Conservation (phyloP, 2,797 vertebrate species). For the Sebastes cheni region DNA sequence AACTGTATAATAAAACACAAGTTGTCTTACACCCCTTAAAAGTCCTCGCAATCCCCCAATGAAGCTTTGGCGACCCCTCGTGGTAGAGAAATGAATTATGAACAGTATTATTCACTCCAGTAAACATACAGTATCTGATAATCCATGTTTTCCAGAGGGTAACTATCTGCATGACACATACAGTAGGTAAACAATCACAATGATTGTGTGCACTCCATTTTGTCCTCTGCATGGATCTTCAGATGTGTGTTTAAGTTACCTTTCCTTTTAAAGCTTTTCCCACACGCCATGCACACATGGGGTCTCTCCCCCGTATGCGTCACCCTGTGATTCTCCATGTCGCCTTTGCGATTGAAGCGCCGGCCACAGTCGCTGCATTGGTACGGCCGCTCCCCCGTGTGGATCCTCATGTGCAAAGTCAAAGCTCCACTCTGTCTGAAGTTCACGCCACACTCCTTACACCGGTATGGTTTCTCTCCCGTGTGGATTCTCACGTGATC, state of each 20-base stretch:
- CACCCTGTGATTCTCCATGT: conserved; percentile 31
- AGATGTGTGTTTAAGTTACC: conserved; percentile 28
- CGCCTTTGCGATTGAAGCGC: conserved; percentile 24
- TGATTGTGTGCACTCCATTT: neutral
- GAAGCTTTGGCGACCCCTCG: too few species aligned
- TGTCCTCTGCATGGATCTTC: conserved; percentile 3
- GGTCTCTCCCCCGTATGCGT: conserved; percentile 30
- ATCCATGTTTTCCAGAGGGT: neutral
- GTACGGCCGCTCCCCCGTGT: conserved; percentile 28
- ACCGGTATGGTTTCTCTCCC: too few species aligned
- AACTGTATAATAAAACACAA: too few species aligned
- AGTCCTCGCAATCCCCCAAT: too few species aligned
- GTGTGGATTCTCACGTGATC: neutral
- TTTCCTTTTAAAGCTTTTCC: conserved; percentile 21
- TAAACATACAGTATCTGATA: neutral
- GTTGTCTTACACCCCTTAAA: too few species aligned
- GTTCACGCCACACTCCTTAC: neutral
- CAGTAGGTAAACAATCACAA: neutral
- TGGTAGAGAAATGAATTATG: too few species aligned
- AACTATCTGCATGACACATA: neutral
- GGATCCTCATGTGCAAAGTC: conserved; percentile 32
- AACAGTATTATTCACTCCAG: neutral
- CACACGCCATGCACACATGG: conserved; percentile 10
- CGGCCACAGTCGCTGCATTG: conserved; percentile 27
- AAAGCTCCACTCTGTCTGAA: conserved; percentile 29